phyloP scores from a whole-genome alignment of 2,888 invertebrate species.

The Lepidocyrtinus sp. region DNA sequence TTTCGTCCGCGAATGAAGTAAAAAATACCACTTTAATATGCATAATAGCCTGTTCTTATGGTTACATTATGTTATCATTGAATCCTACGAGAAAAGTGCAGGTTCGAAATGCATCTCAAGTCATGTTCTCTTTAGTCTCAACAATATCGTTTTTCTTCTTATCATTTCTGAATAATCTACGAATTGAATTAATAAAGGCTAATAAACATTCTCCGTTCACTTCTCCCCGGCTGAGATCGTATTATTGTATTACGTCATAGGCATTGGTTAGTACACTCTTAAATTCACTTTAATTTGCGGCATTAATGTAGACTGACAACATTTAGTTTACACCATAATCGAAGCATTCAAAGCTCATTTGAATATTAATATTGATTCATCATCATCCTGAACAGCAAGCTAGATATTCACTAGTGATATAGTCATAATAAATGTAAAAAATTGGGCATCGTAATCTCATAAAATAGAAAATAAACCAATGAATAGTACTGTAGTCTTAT shows the following conservation, averaged over 20 bases:
- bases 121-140: background rate
- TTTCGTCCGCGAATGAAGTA: background rate
- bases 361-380: conserved; percentile 44
- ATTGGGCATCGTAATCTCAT: background rate
- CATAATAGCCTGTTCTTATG: background rate
- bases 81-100: background rate
- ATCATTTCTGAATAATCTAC: background rate
- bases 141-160: background rate
- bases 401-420: conserved; percentile 20
- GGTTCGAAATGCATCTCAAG: background rate
- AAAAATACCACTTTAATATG: background rate
- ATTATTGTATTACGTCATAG: background rate
- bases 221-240: background rate
- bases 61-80: no score
- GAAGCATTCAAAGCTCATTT: conserved; percentile 41
- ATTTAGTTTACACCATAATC: background rate
- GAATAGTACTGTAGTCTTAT: no score
- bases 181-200: background rate
- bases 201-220: background rate
- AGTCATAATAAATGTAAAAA: background rate
- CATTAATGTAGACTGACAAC: conserved; percentile 14
- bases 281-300: conserved; percentile 36
- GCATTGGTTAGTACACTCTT: conserved; percentile 19
- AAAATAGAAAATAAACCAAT: no score
- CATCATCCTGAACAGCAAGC: background rate